Evolutionary conservation across 2,888 invertebrate genomes (phyloP).

Genomic region (Eupeodes luniger): DNA sequence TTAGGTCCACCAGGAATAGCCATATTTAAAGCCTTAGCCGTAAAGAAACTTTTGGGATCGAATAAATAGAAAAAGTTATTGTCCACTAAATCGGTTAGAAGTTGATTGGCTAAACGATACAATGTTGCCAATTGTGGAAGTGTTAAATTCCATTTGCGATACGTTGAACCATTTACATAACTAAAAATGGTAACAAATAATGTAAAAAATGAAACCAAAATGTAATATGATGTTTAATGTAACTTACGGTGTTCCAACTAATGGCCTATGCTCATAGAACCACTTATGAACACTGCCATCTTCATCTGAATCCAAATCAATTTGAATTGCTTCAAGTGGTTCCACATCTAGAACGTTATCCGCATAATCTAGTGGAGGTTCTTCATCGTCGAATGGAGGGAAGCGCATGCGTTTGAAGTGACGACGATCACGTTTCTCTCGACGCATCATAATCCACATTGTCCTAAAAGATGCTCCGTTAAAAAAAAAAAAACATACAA

Average conservation of each 20-base stretch:
- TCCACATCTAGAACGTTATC: constrained; percentile 99
- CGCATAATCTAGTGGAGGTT: constrained; percentile 99
- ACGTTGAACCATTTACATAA: constrained; percentile 97
- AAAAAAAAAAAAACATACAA: background rate
- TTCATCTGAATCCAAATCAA: constrained; percentile 98
- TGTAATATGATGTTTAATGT: background rate
- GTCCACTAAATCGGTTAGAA: constrained; percentile 98
- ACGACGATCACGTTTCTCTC: constrained; percentile 98
- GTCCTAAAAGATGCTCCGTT: constrained; percentile 86
- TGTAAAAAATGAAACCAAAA: background rate
- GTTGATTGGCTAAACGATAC: constrained; percentile 98
- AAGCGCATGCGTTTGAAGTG: constrained; percentile 99
- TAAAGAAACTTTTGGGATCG: constrained; percentile 99
- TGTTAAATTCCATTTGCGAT: constrained; percentile 97
- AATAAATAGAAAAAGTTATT: constrained; percentile 99
- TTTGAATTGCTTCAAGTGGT: constrained; percentile 99
- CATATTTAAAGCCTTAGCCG: constrained; percentile 99
- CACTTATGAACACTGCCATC: constrained; percentile 95
- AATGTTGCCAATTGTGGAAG: constrained; percentile 99
- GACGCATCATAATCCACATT: constrained; percentile 99
- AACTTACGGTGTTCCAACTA: constrained; percentile 93
- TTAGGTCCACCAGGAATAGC: constrained; percentile 99
- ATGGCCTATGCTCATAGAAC: constrained; percentile 99
- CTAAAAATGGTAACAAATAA: constrained; percentile 81
- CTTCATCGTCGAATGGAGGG: constrained; percentile 99